These are phyloP conservation scores for Dastarcus helophoroides DNA, from an alignment of 2,888 invertebrate genomes.

Conservation along the genomic window DNA sequence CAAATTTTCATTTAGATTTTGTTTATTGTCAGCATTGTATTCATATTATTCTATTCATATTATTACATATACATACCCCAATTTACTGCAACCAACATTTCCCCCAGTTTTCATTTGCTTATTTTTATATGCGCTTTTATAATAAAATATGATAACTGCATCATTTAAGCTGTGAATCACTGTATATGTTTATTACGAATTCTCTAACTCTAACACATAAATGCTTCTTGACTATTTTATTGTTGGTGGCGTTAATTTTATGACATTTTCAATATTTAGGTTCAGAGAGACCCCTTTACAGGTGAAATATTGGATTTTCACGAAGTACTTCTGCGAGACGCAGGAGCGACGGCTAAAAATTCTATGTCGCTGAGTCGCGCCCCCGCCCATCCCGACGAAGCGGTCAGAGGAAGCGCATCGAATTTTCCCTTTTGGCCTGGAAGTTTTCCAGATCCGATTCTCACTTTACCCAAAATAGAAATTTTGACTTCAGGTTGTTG, in stretches of 20 bases:
- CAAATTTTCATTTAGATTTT: too few relatives aligned
- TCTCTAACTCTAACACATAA: slow-evolving; percentile 3
- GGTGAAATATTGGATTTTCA: slow-evolving; percentile 62
- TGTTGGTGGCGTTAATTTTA: slow-evolving; percentile 2
- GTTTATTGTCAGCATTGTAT: too few relatives aligned
- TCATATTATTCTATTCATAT: too few relatives aligned
- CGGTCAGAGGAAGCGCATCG: slow-evolving; percentile 62
- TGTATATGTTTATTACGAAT: slow-evolving; percentile 2
- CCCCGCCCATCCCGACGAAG: slow-evolving; percentile 58
- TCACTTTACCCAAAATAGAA: slow-evolving; percentile 39
- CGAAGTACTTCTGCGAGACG: slow-evolving; percentile 46
- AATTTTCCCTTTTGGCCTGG: slow-evolving; percentile 85
- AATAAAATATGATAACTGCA: too few relatives aligned
- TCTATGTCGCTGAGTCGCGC: slow-evolving; percentile 71
- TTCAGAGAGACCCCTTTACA: slow-evolving; percentile 61
- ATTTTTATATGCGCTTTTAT: too few relatives aligned
- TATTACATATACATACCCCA: too few relatives aligned
- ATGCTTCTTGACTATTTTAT: not conserved
- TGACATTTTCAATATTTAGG: slow-evolving; percentile 33
- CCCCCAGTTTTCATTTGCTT: too few relatives aligned
- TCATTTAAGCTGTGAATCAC: too few relatives aligned
- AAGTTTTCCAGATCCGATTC: slow-evolving; percentile 48
- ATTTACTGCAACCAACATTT: too few relatives aligned
- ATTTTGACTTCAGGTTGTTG: not conserved
- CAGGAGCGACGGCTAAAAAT: slow-evolving; percentile 56